A percentile compares a stretch with the other conserved stretches of the same genome.
phyloP scores from a whole-genome alignment of 2,797 vertebrate genomes.

The Vipera latastei region DNA sequence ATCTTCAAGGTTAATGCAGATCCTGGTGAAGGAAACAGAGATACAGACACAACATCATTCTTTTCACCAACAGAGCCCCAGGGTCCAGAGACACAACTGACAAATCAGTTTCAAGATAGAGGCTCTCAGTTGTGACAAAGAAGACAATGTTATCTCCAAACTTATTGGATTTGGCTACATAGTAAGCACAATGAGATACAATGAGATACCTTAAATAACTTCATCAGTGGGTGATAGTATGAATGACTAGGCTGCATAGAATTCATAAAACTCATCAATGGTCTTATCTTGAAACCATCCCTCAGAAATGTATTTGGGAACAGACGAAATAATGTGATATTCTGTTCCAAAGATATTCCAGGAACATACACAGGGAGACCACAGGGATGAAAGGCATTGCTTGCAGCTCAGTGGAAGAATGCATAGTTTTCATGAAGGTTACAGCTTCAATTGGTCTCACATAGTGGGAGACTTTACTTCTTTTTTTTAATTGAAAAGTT shows the following conservation, averaged over 20 bases:
- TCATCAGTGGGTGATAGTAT: background rate
- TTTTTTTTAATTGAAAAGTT: too few relatives aligned
- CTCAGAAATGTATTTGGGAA: background rate
- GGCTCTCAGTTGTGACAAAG: slow-evolving; percentile 42
- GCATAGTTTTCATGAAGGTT: background rate
- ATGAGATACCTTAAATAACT: background rate
- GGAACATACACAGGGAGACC: background rate
- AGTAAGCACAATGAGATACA: background rate
- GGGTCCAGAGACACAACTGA: slow-evolving; percentile 10
- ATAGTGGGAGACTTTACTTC: background rate
- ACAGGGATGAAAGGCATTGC: background rate
- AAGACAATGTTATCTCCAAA: slow-evolving; percentile 34
- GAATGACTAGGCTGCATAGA: background rate
- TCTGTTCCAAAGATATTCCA: background rate
- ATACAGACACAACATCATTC: slow-evolving; percentile 44
- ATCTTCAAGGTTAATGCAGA: slow-evolving; percentile 41
- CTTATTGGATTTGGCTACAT: slow-evolving; percentile 37
- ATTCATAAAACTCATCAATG: background rate
- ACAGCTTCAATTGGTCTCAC: background rate
- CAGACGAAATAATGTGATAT: background rate
- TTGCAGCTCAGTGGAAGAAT: background rate
- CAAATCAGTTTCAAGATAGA: slow-evolving; percentile 36
- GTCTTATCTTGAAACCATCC: background rate
- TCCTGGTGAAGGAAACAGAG: slow-evolving; percentile 41
- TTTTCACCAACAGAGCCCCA: slow-evolving; percentile 32